Conservation (phyloP, 1,140 invertebrate species). For the Aphelenchoides besseyi region DNA sequence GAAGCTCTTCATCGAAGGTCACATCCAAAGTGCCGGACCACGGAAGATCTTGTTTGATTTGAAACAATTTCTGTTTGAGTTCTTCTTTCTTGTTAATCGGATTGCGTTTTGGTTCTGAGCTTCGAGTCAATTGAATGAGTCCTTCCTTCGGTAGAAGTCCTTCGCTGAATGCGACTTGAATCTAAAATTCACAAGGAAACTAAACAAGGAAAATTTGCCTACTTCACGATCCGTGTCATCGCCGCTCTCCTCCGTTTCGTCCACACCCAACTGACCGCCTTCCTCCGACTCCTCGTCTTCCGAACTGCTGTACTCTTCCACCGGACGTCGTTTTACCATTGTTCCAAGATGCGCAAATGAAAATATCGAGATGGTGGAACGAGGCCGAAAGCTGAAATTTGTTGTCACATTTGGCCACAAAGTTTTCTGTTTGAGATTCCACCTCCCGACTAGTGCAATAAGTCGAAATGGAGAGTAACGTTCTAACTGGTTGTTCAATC, state of each 20-base stretch:
- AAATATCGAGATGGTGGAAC: too few relatives aligned
- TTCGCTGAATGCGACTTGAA: slow-evolving; percentile 34
- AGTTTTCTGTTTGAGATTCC: too few relatives aligned
- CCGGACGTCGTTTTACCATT: neutral
- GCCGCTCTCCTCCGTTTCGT: neutral
- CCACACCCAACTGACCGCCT: slow-evolving; percentile 13
- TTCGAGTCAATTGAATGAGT: slow-evolving; percentile 9
- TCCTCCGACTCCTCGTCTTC: neutral
- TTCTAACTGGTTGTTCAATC: too few relatives aligned
- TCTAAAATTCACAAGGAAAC: slow-evolving; percentile 11
- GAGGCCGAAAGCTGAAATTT: too few relatives aligned
- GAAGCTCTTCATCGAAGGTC: slow-evolving; percentile 26
- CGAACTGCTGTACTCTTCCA: neutral
- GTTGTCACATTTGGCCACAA: too few relatives aligned
- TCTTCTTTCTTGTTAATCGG: slow-evolving; percentile 31
- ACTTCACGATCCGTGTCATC: slow-evolving; percentile 30
- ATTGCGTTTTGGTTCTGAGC: neutral
- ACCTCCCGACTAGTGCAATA: too few relatives aligned
- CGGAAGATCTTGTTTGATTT: slow-evolving; percentile 29
- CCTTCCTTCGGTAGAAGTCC: slow-evolving; percentile 30
- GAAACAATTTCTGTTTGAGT: slow-evolving; percentile 23
- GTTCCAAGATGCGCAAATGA: too few relatives aligned
- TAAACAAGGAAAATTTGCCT: neutral
- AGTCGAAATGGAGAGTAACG: too few relatives aligned
- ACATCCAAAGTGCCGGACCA: slow-evolving; percentile 57